A percentile compares a stretch with the other conserved stretches of the same genome.
Evolutionary conservation across 2,888 invertebrate genomes (phyloP).

Genomic region (Drosophila tanythrix): DNA sequence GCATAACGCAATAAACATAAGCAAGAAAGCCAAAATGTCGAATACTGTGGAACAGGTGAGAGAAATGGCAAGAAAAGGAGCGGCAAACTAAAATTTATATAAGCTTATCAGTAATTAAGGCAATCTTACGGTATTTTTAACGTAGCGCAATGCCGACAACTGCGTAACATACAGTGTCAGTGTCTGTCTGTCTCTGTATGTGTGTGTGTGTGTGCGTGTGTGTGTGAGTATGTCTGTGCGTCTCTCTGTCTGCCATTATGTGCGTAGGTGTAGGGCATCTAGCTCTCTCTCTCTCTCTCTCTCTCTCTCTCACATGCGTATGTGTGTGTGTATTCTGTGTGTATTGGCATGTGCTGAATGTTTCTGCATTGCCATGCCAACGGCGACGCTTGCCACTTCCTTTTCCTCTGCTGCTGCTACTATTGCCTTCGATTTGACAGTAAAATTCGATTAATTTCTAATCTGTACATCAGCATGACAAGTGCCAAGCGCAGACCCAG

Average conservation of each 20-base stretch:
- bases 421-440: slow-evolving; percentile 74
- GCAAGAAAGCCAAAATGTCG: slow-evolving; percentile 67
- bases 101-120: slow-evolving; percentile 63
- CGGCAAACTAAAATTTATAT: slow-evolving; percentile 41
- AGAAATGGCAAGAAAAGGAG: slow-evolving; percentile 23
- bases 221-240: slow-evolving; percentile 23
- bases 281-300: slow-evolving; percentile 13
- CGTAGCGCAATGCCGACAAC: slow-evolving; percentile 57
- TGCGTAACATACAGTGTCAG: slow-evolving; percentile 76
- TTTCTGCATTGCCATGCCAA: slow-evolving; percentile 79
- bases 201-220: slow-evolving; percentile 41
- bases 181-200: slow-evolving; percentile 43
- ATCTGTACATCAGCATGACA: slow-evolving; percentile 74
- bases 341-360: slow-evolving; percentile 62
- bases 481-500: slow-evolving; percentile 49
- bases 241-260: slow-evolving; percentile 29
- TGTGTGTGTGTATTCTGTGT: slow-evolving; percentile 35
- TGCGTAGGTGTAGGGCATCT: slow-evolving; percentile 48
- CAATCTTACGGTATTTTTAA: slow-evolving; percentile 63
- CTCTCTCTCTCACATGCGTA: neutral
- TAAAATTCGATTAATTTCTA: slow-evolving; percentile 79
- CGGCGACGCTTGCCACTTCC: slow-evolving; percentile 59
- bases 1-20: slow-evolving; percentile 23
- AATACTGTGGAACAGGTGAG: slow-evolving; percentile 76
- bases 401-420: slow-evolving; percentile 37